Base-by-base conservation (phyloP, 2,797 vertebrate genomes). In the Anguilla marmorata region DNA sequence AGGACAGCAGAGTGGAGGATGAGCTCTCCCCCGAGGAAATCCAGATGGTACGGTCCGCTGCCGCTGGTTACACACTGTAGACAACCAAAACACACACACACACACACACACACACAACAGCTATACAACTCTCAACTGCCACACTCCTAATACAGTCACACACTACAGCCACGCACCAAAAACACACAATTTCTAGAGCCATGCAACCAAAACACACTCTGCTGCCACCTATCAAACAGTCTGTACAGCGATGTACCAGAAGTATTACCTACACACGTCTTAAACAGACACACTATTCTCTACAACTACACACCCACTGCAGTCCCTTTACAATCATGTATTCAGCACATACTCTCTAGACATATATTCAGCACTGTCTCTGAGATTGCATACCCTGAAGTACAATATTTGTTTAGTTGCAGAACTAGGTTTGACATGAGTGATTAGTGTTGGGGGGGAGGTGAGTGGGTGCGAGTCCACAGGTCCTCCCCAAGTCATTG, bases 21-120 rank as follows among this genome's bases (percentile, higher is more conserved):
- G 98, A 99, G 84, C 94, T 99, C 3, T 99, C 98, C 79, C 97
- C 98, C 41, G 98, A 99, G 93, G 98, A 99, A 93, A 98, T 98
- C 92, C 98, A 99, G 92, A 98, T 99, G 98, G 98, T 99, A 95
- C 30, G 94, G 14, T 69, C 48, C 58, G 86, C 27, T 16, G 5
- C 86, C 16, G 45, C 72, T 21, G 52, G 54, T 37, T 93, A 16
- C 87, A 76, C 24, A 48, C 2, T 48, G 14, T 79, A 19, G 14
- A 19, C 16, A 58, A 14, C 16, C 16, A 19, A 16, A 16, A 11
- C 41, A 37, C 74, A 69, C 33, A 27, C 30, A 9, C 52, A 16
- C 2, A n/a, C n/a, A n/a, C n/a, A 33, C 9, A 52, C 45, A 37
- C 27, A 83, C 41, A 56, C 7, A 66, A 8, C 12, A 54, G 0